Conservation (phyloP, 2,888 invertebrate species). For the Drosophila diplacantha region DNA sequence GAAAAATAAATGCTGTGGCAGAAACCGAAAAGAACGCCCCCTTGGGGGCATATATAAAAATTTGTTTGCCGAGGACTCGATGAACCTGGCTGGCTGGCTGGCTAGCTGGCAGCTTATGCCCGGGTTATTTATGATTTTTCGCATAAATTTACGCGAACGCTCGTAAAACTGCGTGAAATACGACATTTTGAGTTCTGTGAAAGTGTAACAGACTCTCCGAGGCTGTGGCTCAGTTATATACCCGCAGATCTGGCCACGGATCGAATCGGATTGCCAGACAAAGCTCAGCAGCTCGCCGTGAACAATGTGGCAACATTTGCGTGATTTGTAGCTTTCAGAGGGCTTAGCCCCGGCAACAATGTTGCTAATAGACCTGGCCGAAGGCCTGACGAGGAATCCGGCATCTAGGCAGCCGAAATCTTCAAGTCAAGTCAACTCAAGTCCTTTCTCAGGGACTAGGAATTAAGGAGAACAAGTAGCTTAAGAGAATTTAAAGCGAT, state of each 20-base stretch:
- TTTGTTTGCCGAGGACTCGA: constrained; percentile 23
- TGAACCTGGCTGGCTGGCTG: constrained; percentile 15
- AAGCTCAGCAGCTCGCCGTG: constrained; percentile 46
- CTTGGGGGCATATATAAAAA: constrained; percentile 24
- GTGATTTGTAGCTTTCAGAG: constrained; percentile 68
- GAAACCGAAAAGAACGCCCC: constrained; percentile 46
- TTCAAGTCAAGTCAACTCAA: background rate
- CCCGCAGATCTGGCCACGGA: constrained; percentile 3
- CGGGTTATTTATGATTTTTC: constrained; percentile 68
- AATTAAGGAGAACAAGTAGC: constrained; percentile 19
- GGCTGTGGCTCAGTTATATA: background rate
- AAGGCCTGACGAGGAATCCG: constrained; percentile 33
- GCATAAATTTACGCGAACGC: constrained; percentile 72
- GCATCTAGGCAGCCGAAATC: constrained; percentile 17
- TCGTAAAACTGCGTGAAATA: constrained; percentile 69
- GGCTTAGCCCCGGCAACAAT: constrained; percentile 56
- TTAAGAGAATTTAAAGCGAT: background rate
- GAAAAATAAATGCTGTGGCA: background rate
- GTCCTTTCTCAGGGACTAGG: constrained; percentile 24
- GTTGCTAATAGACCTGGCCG: constrained; percentile 66
- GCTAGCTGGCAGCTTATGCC: constrained; percentile 49
- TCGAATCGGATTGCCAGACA: constrained; percentile 21
- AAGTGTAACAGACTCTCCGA: constrained; percentile 58
- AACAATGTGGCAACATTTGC: constrained; percentile 65
- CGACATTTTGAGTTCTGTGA: constrained; percentile 73